Conservation (phyloP, 92 coral and sea anemone species). For the Plumapathes pennacea region DNA sequence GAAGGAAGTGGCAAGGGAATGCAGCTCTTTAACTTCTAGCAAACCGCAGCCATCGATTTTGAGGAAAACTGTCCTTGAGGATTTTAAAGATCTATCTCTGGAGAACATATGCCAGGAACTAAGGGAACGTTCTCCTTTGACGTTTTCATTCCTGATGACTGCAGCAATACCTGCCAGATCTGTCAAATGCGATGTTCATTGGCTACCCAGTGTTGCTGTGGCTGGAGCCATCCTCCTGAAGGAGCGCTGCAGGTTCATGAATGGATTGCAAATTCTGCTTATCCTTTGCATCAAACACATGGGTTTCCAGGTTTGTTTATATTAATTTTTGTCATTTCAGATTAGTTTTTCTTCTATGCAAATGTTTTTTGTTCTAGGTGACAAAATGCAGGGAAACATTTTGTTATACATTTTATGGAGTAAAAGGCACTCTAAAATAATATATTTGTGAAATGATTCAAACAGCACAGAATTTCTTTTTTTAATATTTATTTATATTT, state of each 20-base stretch:
- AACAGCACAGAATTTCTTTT: too few relatives aligned
- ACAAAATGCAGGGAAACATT: too few relatives aligned
- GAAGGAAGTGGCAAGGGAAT: constrained; percentile 18
- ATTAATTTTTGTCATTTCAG: too few relatives aligned
- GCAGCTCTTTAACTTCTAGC: constrained; percentile 14
- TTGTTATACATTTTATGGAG: too few relatives aligned
- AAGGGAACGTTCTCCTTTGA: constrained; percentile 13
- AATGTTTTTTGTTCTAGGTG: too few relatives aligned
- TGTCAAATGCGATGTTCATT: not conserved
- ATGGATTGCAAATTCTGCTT: constrained; percentile 25
- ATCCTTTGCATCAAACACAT: constrained; percentile 30
- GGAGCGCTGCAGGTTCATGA: constrained; percentile 18
- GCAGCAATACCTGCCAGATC: constrained; percentile 12
- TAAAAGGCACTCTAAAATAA: too few relatives aligned
- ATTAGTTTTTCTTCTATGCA: too few relatives aligned
- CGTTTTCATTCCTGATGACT: constrained; percentile 46
- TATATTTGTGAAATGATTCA: too few relatives aligned
- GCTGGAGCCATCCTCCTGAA: constrained; percentile 41
- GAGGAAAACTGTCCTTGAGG: constrained; percentile 17
- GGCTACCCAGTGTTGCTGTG: constrained; percentile 42
- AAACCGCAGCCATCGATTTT: constrained; percentile 37
- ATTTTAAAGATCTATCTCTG: constrained; percentile 19
- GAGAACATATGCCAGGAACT: constrained; percentile 10
- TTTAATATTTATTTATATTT: too few relatives aligned
- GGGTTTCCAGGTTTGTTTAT: constrained; percentile 39